Conservation (phyloP, 2,888 invertebrate genomes). For the Drosophila neonasuta region DNA sequence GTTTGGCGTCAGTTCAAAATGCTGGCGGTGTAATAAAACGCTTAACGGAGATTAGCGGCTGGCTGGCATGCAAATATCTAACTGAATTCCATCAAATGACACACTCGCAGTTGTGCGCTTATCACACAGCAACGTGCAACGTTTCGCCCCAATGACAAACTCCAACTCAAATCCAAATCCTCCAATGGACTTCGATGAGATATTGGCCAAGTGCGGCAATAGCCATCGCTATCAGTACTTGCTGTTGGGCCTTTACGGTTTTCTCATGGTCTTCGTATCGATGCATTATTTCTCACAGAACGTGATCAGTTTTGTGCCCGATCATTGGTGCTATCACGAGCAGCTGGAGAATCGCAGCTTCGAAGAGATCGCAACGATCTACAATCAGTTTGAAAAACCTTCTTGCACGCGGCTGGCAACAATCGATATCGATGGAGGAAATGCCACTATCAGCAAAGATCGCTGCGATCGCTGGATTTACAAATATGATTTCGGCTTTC, state of each 20-base stretch:
- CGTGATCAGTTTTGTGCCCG: conserved; percentile 84
- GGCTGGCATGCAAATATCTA: conserved; percentile 6
- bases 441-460: conserved; percentile 62
- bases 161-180: background rate
- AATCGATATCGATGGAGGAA: conserved; percentile 49
- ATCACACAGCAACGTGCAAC: conserved; percentile 28
- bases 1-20: conserved; percentile 42
- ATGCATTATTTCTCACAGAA: conserved; percentile 85
- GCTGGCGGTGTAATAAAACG: conserved; percentile 13
- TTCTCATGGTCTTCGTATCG: conserved; percentile 83
- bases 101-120: conserved; percentile 5
- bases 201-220: conserved; percentile 83
- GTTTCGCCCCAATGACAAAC: background rate
- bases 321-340: conserved; percentile 81
- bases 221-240: conserved; percentile 83
- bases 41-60: conserved; percentile 22
- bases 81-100: background rate
- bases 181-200: conserved; percentile 82
- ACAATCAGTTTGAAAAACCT: conserved; percentile 70
- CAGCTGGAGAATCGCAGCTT: conserved; percentile 70
- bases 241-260: conserved; percentile 83
- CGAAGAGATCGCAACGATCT: conserved; percentile 71
- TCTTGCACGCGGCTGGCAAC: conserved; percentile 71
- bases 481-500: conserved; percentile 83
- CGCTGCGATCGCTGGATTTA: conserved; percentile 84